A percentile compares a stretch with the other conserved stretches of the same genome.
Conservation (phyloP, 1,140 invertebrate genomes). For the Ceratina japonica region DNA sequence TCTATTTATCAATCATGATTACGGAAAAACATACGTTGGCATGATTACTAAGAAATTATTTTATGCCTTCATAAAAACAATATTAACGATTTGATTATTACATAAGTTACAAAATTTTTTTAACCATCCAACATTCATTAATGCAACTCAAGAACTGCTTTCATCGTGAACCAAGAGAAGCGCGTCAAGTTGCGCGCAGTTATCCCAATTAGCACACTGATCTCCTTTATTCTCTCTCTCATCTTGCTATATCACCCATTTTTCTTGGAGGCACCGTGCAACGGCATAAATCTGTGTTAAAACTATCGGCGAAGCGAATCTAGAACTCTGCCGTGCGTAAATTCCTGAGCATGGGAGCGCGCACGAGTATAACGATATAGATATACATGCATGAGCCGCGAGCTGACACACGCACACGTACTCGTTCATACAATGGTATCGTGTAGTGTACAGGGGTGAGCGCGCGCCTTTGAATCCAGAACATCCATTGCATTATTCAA, state of each 20-base stretch:
- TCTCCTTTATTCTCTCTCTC: neutral
- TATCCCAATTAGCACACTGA: neutral
- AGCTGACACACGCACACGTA: neutral
- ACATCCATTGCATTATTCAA: constrained; percentile 71
- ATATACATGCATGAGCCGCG: constrained; percentile 16
- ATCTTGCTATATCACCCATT: neutral
- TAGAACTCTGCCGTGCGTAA: constrained; percentile 20
- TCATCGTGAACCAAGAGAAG: neutral
- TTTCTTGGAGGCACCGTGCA: neutral
- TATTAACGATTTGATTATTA: too few relatives aligned
- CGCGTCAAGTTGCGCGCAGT: neutral
- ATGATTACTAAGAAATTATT: too few relatives aligned
- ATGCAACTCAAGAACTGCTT: too few relatives aligned
- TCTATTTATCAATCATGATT: neutral
- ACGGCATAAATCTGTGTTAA: constrained; percentile 19
- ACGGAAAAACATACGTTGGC: too few relatives aligned
- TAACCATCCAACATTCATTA: too few relatives aligned
- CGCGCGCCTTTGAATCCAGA: constrained; percentile 47
- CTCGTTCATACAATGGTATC: constrained; percentile 1
- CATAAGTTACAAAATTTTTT: too few relatives aligned
- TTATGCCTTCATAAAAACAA: too few relatives aligned
- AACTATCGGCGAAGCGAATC: constrained; percentile 24
- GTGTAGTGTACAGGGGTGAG: neutral
- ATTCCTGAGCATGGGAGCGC: neutral
- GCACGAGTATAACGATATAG: too few relatives aligned